These are phyloP conservation scores for Chaenogobius annularis DNA, from an alignment of 2,113 vertebrate genomes.

Conservation along the genomic window DNA sequence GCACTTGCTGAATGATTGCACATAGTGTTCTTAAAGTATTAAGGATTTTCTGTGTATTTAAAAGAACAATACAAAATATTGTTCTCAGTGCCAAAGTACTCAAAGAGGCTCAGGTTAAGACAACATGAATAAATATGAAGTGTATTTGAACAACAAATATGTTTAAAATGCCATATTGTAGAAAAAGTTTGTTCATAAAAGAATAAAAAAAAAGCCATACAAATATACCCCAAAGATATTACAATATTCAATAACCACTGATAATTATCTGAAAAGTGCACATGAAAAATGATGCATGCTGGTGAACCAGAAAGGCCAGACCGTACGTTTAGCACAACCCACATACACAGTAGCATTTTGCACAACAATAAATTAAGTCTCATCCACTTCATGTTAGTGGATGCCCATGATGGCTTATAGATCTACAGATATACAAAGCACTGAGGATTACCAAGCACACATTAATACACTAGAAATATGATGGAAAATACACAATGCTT, in stretches of 20 bases:
- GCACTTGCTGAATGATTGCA: neutral
- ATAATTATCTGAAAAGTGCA: slow-evolving; percentile 41
- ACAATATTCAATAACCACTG: slow-evolving; percentile 14
- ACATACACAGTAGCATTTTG: neutral
- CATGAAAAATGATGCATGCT: slow-evolving; percentile 21
- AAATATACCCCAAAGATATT: slow-evolving; percentile 31
- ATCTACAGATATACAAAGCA: neutral
- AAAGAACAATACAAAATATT: slow-evolving; percentile 2
- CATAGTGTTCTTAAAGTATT: slow-evolving; percentile 3
- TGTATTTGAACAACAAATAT: slow-evolving; percentile 4
- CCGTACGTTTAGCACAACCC: slow-evolving; percentile 6
- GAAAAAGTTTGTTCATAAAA: slow-evolving; percentile 44
- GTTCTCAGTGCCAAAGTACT: slow-evolving; percentile 31
- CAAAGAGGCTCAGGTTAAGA: neutral
- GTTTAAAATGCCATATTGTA: slow-evolving; percentile 34
- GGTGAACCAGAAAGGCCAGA: slow-evolving; percentile 11
- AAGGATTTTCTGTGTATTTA: slow-evolving; percentile 4
- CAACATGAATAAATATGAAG: neutral
- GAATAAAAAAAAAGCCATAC: slow-evolving; percentile 20
- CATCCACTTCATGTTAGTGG: slow-evolving; percentile 4
- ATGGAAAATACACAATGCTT: neutral
- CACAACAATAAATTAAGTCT: neutral
- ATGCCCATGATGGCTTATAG: neutral
- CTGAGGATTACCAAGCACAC: neutral
- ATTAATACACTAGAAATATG: too few species aligned